Conservation (phyloP, 2,888 invertebrate genomes). For the Ophion ellenae region DNA sequence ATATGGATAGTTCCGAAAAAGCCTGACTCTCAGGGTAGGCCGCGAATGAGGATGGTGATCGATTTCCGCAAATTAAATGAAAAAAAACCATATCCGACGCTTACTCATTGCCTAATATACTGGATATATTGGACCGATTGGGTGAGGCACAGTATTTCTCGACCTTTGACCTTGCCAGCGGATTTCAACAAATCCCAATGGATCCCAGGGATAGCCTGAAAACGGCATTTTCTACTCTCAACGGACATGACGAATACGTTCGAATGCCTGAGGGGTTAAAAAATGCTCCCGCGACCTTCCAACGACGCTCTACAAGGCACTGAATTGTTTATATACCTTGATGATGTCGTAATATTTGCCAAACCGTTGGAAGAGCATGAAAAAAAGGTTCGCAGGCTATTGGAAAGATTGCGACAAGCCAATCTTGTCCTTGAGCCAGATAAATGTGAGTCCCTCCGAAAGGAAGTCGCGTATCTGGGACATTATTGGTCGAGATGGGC, state of each 20-base stretch:
- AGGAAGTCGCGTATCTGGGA: slow-evolving; percentile 58
- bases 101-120: not conserved
- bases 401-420: not conserved
- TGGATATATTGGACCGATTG: not conserved
- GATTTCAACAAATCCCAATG: not conserved
- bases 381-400: no score
- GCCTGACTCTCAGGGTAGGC: not conserved
- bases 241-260: not conserved
- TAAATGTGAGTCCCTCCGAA: slow-evolving; percentile 20
- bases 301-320: not conserved
- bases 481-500: slow-evolving; percentile 65
- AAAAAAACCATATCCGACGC: not conserved
- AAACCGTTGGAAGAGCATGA: not conserved
- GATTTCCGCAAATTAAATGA: not conserved
- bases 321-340: not conserved
- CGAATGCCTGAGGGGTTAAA: not conserved
- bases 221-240: not conserved
- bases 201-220: not conserved
- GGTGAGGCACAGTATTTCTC: not conserved
- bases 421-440: slow-evolving; percentile 19
- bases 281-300: not conserved
- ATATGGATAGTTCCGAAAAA: no score
- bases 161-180: not conserved
- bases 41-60: not conserved
- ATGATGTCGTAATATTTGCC: not conserved